Conservation (phyloP, 2,888 invertebrate species). For the Horisme vitalbata region DNA sequence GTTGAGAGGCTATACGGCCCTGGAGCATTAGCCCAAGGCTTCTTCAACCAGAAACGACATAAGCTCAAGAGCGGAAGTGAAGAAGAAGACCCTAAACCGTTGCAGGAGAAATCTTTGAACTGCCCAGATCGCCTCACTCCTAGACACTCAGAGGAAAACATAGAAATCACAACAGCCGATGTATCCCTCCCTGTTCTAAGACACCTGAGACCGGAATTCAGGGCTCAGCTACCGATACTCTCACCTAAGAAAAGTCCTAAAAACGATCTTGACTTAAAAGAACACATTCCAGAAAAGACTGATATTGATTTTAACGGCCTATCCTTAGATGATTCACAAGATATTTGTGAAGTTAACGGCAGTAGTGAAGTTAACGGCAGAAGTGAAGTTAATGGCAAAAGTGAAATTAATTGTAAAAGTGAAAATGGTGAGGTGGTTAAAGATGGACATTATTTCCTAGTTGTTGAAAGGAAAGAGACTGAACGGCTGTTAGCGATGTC, state of each 20-base stretch:
- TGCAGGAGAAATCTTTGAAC: slow-evolving; percentile 70
- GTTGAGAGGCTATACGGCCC: slow-evolving; percentile 95
- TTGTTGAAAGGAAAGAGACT: slow-evolving; percentile 88
- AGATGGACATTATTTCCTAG: slow-evolving; percentile 91
- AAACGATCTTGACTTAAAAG: slow-evolving; percentile 57
- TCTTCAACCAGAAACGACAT: slow-evolving; percentile 86
- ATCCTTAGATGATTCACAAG: slow-evolving; percentile 51
- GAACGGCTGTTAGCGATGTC: slow-evolving; percentile 86
- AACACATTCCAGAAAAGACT: slow-evolving; percentile 50
- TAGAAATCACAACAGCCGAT: slow-evolving; percentile 47
- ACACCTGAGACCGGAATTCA: slow-evolving; percentile 92
- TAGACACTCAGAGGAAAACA: slow-evolving; percentile 45
- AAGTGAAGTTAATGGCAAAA: slow-evolving; percentile 43
- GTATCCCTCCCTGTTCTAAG: slow-evolving; percentile 88
- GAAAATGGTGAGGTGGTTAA: slow-evolving; percentile 70
- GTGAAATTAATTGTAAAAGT: slow-evolving; percentile 4
- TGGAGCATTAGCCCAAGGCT: slow-evolving; percentile 92
- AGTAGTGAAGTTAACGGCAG: slow-evolving; percentile 47
- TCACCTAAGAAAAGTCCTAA: slow-evolving; percentile 82
- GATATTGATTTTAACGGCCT: slow-evolving; percentile 56
- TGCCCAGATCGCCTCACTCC: slow-evolving; percentile 59
- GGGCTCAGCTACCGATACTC: slow-evolving; percentile 90
- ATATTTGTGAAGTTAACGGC: slow-evolving; percentile 34
- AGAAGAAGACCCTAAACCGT: slow-evolving; percentile 65
- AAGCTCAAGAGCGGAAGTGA: slow-evolving; percentile 70